A percentile compares a stretch with the other conserved stretches of the same genome.
These are phyloP conservation scores for Haliaeetus leucogaster DNA, from an alignment of 2,113 vertebrate species.

Conservation along the genomic window DNA sequence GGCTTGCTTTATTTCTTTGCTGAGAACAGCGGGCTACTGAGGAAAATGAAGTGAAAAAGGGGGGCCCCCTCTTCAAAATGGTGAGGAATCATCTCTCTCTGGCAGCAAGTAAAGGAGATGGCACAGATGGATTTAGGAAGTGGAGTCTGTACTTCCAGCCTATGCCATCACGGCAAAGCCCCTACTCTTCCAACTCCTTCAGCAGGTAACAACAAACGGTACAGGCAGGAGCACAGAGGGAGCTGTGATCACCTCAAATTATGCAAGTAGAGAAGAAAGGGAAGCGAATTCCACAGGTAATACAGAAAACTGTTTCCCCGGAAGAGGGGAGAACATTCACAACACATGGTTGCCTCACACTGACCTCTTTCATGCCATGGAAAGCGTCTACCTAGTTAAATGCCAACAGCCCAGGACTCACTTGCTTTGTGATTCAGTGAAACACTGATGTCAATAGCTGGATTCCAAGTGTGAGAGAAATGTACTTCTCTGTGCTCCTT, in stretches of 20 bases:
- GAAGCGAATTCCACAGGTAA: not conserved
- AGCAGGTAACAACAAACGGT: not conserved
- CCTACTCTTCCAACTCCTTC: not conserved
- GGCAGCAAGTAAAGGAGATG: not conserved
- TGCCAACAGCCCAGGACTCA: not conserved
- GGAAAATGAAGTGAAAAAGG: not conserved
- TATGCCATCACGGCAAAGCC: not conserved
- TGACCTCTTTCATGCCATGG: not conserved
- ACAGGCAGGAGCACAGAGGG: not conserved
- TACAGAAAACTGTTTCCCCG: not conserved
- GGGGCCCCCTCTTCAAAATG: not conserved
- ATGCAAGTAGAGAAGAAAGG: not conserved
- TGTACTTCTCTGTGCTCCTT: not conserved
- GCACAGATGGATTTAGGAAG: not conserved
- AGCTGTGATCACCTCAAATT: not conserved
- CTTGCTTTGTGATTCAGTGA: not conserved
- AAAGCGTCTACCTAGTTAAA: not conserved
- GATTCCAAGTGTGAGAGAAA: not conserved
- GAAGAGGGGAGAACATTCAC: not conserved
- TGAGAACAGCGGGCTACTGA: not conserved
- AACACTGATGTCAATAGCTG: not conserved
- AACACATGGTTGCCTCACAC: not conserved
- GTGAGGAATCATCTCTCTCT: not conserved
- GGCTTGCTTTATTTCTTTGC: not conserved
- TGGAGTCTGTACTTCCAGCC: not conserved